Base-by-base conservation (phyloP, 2,888 invertebrate species). In the Brachyptera risi region DNA sequence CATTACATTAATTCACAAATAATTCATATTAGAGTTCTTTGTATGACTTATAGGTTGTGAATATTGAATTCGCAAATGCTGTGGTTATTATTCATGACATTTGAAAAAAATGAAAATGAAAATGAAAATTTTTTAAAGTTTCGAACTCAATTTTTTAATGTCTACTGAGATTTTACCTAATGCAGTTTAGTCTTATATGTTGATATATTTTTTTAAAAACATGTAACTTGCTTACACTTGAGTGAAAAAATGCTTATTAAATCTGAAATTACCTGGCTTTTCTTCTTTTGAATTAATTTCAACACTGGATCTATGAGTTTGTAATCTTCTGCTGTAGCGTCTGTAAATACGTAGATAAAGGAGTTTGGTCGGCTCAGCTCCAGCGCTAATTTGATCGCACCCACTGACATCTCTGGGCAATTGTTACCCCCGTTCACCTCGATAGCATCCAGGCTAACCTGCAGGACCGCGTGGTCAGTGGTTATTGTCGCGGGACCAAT, bases 341-440 rank as follows among this genome's bases (percentile, higher is more conserved):
- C 89, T 1, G 89, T 88, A 72, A 90, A 88, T 24, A 89, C 87
- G 68, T 88, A 90, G 38, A 89, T 77, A 70, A 82, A 86, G 0
- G 88, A 88, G 60, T 81, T 77, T 0, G 87, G 85, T 13, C 83
- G 75, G 40, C 85, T 83, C 9, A 80, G 79, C 67, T 83, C 80
- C 31, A 90, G 74, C 0, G 88, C 88, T 62, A 81, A 72, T 59
- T 80, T 79, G 38, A 87, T 82, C n/a, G 86, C 89, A 0, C 79
- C 78, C 4, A 88, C 72, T 0, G 85, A 81, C 78, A 82, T 86
- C 74, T 89, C 89, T 0, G 88, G 88, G 69, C 90, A 90, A 71
- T 88, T 87, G 0, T 85, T 86, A 1, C 89, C 88, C 0, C 88
- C 87, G 65, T 81, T 79, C 1, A 88, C 83, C 23, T 75, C 74